Conservation (phyloP, 2,113 vertebrate species). For the Serilophus lunatus region DNA sequence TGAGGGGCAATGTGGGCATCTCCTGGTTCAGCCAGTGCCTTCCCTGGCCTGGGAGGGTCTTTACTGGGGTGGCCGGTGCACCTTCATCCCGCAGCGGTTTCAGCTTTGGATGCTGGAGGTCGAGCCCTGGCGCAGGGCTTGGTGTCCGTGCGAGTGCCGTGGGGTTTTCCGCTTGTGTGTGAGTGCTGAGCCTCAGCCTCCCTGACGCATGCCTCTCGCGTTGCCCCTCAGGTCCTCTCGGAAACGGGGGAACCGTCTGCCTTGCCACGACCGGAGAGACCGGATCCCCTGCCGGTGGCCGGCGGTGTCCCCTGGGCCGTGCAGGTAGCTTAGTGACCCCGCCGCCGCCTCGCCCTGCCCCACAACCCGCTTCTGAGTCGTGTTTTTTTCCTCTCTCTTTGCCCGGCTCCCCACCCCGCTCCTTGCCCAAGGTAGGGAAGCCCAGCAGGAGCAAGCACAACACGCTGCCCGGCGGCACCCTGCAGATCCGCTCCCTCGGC, state of each 20-base stretch:
- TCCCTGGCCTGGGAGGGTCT: background rate
- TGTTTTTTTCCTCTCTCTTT: background rate
- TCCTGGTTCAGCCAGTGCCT: background rate
- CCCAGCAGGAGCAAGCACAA: slow-evolving; percentile 99
- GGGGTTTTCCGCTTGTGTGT: background rate
- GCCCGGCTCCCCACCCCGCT: background rate
- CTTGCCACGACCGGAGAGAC: slow-evolving; percentile 1
- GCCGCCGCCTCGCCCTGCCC: background rate
- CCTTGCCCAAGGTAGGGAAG: slow-evolving; percentile 91
- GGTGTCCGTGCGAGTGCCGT: background rate
- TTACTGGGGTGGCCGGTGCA: background rate
- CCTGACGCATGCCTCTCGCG: slow-evolving; percentile 8
- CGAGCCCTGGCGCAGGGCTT: background rate
- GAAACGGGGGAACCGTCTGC: slow-evolving; percentile 21
- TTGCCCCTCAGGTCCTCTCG: slow-evolving; percentile 24
- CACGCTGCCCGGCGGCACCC: slow-evolving; percentile 91
- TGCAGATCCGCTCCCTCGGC: slow-evolving; percentile 95
- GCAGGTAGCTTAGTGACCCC: slow-evolving; percentile 41
- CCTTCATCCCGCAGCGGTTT: background rate
- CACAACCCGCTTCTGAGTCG: slow-evolving; percentile 18
- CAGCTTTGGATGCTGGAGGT: slow-evolving; percentile 11
- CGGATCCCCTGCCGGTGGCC: slow-evolving; percentile 19
- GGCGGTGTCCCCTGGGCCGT: slow-evolving; percentile 26
- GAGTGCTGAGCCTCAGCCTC: background rate
- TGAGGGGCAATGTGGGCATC: background rate